A percentile compares a stretch with the other conserved stretches of the same genome.
Evolutionary conservation across 2,888 invertebrate genomes (phyloP).

Genomic region (Drepanosiphum platanoidis): DNA sequence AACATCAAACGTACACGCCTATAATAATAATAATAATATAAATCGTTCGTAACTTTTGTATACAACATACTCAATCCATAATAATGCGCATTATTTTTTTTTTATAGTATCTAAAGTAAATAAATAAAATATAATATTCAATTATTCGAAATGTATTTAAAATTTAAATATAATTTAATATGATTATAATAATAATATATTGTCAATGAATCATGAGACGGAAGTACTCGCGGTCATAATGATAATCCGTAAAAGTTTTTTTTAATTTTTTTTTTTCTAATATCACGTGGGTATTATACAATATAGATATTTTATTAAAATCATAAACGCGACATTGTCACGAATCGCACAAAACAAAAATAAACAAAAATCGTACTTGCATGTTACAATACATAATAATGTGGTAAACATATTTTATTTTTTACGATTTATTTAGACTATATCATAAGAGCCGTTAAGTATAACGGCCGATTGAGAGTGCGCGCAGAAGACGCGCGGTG

Average conservation of each 20-base stretch:
- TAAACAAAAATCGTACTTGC: no score
- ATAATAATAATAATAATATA: no score
- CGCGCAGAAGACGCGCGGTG: no score
- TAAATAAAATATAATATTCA: constrained; percentile 40
- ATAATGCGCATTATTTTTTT: background rate
- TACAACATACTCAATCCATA: no score
- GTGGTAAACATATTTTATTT: no score
- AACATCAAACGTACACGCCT: no score
- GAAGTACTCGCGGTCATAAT: constrained; percentile 31
- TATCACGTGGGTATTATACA: constrained; percentile 35
- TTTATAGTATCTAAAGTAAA: constrained; percentile 35
- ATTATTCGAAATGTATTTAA: constrained; percentile 22
- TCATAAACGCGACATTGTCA: no score
- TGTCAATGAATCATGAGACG: constrained; percentile 38
- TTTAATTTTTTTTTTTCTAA: background rate
- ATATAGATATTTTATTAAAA: no score
- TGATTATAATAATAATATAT: constrained; percentile 26
- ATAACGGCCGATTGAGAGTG: background rate
- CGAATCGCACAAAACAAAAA: no score
- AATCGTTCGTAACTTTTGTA: no score
- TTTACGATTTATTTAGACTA: no score
- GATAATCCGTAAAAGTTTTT: constrained; percentile 17
- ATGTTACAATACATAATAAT: no score
- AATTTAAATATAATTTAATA: background rate
- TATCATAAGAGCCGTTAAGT: background rate